A percentile compares a stretch with the other conserved stretches of the same genome.
Evolutionary conservation across 37 sponge, comb jelly and placozoan species (phyloP).

Genomic region (Ephydatia muelleri): DNA sequence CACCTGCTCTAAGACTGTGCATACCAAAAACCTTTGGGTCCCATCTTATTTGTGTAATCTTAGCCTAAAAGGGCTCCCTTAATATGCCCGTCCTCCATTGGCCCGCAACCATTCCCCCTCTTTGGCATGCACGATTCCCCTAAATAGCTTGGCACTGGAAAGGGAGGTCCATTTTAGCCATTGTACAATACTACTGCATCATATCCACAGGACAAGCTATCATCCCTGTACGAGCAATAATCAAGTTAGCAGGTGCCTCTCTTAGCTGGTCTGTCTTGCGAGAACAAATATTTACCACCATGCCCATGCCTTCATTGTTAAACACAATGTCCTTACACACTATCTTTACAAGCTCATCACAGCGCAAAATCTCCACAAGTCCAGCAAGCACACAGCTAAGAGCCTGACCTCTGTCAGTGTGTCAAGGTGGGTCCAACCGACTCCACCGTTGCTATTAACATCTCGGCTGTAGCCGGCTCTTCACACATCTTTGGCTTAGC

Average conservation of each 20-base stretch:
- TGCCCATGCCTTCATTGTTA: neutral
- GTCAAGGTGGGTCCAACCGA: neutral
- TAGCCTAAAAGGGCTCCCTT: conserved; percentile 3
- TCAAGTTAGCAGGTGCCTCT: neutral
- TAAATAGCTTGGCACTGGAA: neutral
- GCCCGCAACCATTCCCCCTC: neutral
- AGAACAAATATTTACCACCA: neutral
- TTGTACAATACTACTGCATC: conserved; percentile 1
- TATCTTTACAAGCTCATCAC: conserved; percentile 3
- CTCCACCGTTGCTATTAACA: neutral
- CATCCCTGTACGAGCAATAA: conserved; percentile 15
- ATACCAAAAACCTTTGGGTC: neutral
- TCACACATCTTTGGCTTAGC: neutral
- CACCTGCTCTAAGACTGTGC: conserved; percentile 32
- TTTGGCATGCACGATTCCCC: conserved; percentile 12
- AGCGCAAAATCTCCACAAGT: conserved; percentile 16
- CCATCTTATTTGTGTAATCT: neutral
- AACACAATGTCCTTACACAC: neutral
- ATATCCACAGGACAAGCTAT: conserved; percentile 16
- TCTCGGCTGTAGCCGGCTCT: conserved; percentile 20
- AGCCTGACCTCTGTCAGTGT: neutral
- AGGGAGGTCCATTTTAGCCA: neutral
- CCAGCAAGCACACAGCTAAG: neutral
- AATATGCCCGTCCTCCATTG: conserved; percentile 6
- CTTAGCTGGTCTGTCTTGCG: conserved; percentile 34